Base-by-base conservation (phyloP, 2,888 invertebrate species). In the Cheilosia pagana region DNA sequence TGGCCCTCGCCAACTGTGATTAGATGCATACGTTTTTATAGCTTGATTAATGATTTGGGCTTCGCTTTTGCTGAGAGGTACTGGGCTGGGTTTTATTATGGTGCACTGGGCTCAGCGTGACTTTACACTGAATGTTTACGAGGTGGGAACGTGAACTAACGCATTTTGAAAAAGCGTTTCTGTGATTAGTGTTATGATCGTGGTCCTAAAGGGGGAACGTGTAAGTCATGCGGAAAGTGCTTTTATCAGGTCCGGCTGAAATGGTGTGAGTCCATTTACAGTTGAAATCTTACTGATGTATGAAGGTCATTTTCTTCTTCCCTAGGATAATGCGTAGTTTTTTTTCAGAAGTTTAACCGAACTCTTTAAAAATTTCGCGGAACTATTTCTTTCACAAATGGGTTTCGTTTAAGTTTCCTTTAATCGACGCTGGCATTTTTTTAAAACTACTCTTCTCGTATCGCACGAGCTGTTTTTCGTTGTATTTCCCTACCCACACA, bases 61-160 rank as follows among this genome's bases (percentile, higher is more conserved):
- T 59, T 62, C 52, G 23, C 48, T 8, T 59, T 62, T 59, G 23
- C 48, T 8, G 53, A 16, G 55, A 60, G 67, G 21, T 48, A 72
- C 62, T 52, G 59, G 48, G 12, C 6, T 50, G 45, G 39, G 60
- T 21, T 57, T 35, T 59, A 53, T 41, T 45, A 16, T 16, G 14
- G 65, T 55, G 23, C 19, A 12, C 23, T 65, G 19, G 60, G 25
- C 65, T 16, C 82, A 50, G 68, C 74, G 62, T 83, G 82, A 83
- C 82, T 68, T 78, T 68, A 78, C 74, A 71, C 72, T 68, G 78
- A 63, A 74, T 74, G 62, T 63, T 74, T 68, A 83, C 63, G 50
- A 74, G 57, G 39, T 74, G 50, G 60, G 71, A 67, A 76, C 62
- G 53, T 71, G 35, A 48, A 25, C 53, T 53, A 45, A 52, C 55